These are phyloP conservation scores for Sternotherus odoratus DNA, from an alignment of 2,797 vertebrate species.

Conservation along the genomic window DNA sequence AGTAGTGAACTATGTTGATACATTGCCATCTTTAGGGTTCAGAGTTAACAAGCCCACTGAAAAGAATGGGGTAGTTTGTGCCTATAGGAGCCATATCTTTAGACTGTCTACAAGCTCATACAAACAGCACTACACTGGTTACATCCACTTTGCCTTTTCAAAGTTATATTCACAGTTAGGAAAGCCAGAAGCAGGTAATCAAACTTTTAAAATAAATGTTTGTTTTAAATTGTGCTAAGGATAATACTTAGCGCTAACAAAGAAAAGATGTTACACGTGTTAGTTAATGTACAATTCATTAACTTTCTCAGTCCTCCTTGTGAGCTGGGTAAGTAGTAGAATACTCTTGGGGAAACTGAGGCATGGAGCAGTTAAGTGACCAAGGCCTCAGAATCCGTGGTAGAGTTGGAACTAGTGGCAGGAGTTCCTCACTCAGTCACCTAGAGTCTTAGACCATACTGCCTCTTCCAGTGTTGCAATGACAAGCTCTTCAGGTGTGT, in stretches of 20 bases:
- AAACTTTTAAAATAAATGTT: background rate
- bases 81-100: background rate
- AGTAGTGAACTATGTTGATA: background rate
- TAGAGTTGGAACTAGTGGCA: background rate
- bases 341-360: background rate
- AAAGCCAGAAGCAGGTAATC: background rate
- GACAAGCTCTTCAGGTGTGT: background rate
- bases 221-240: background rate
- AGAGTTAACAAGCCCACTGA: background rate
- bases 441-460: background rate
- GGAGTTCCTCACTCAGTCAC: background rate
- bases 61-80: background rate
- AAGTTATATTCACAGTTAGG: accelerated
- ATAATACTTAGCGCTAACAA: background rate
- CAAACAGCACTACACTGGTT: background rate
- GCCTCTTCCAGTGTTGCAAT: background rate
- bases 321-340: background rate
- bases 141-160: background rate
- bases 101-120: background rate
- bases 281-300: background rate
- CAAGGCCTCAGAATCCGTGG: background rate
- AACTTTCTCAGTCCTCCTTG: background rate
- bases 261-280: background rate
- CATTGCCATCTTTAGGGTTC: background rate
- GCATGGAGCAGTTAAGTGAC: accelerated